phyloP scores from a whole-genome alignment of 2,797 vertebrate genomes.

The Anomalospiza imberbis region DNA sequence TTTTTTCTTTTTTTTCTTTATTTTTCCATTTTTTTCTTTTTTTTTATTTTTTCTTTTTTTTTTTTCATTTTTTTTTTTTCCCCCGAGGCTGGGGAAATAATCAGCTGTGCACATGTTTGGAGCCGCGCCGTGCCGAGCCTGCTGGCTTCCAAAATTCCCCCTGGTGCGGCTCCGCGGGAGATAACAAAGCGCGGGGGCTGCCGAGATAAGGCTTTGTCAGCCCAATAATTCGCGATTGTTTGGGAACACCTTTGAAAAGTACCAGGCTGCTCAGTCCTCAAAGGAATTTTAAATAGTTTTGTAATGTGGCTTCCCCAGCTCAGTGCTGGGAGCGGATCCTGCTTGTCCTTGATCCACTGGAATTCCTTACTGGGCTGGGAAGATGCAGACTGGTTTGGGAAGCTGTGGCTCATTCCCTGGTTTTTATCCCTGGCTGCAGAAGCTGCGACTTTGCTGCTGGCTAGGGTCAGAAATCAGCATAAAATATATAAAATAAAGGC shows the following conservation, averaged over 20 bases:
- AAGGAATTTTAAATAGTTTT: background rate
- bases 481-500: background rate
- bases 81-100: background rate
- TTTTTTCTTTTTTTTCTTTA: too few species aligned
- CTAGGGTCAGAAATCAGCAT: background rate
- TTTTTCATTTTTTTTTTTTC: background rate
- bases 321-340: background rate
- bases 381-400: background rate
- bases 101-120: background rate
- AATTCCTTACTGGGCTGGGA: background rate
- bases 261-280: background rate
- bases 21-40: too few species aligned
- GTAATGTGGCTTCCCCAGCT: background rate
- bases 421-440: background rate
- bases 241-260: background rate
- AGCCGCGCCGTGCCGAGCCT: background rate
- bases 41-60: background rate
- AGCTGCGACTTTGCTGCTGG: background rate
- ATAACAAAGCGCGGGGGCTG: background rate
- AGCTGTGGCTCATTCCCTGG: background rate
- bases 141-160: background rate
- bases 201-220: background rate
- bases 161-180: background rate
- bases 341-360: background rate
- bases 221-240: background rate